phyloP scores from a whole-genome alignment of 2,888 invertebrate species.

The Scaptomyza tumidula region DNA sequence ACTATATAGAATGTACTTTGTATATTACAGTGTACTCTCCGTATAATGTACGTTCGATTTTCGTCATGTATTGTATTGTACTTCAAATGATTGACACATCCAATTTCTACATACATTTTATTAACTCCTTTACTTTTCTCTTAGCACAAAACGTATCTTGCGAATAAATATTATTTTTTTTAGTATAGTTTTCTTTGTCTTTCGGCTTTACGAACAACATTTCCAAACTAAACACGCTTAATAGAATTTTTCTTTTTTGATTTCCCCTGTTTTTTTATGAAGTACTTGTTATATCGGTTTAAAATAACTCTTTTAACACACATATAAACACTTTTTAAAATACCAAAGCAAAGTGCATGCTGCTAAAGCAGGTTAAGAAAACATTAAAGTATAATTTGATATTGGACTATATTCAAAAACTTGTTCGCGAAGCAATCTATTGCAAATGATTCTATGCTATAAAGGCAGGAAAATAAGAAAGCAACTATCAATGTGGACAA shows the following conservation, averaged over 20 bases:
- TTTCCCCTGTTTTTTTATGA: not conserved
- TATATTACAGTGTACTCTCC: constrained; percentile 41
- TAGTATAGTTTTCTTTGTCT: constrained; percentile 1
- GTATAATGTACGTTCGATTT: constrained; percentile 55
- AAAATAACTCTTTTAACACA: constrained; percentile 25
- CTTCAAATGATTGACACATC: constrained; percentile 41
- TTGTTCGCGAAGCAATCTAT: constrained; percentile 15
- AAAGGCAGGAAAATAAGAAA: not conserved
- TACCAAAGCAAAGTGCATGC: constrained; percentile 39
- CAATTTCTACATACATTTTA: constrained; percentile 35
- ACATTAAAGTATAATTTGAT: constrained; percentile 15
- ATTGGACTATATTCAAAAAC: constrained; percentile 4
- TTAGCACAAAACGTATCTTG: constrained; percentile 27
- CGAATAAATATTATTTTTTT: not conserved
- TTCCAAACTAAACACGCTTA: constrained; percentile 12
- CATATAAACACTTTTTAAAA: not conserved
- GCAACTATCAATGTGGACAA: constrained; percentile 64
- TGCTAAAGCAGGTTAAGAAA: constrained; percentile 12
- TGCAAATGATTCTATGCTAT: not conserved
- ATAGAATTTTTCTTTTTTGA: constrained; percentile 3
- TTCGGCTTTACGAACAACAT: not conserved
- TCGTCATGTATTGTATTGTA: constrained; percentile 38
- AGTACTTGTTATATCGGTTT: constrained; percentile 16
- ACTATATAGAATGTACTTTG: constrained; percentile 69
- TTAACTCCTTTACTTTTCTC: constrained; percentile 1